Percentiles rank a stretch among this genome's conserved stretches.
Conservation (phyloP, 2,888 invertebrate species). For the Hydriomena furcata region DNA sequence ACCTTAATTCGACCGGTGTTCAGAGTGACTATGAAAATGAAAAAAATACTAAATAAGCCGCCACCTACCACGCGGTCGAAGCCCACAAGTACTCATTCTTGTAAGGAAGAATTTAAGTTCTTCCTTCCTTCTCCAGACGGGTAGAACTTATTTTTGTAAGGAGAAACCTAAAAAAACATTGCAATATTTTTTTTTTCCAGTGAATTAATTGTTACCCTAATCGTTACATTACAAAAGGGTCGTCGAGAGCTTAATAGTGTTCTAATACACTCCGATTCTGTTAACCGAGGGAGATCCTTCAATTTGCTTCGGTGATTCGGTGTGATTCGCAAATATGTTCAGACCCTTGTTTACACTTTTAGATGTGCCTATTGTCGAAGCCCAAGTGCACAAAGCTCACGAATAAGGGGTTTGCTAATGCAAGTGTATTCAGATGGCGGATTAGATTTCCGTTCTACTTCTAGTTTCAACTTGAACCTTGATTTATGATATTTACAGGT, state of each 20-base stretch:
- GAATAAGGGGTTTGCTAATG: conserved; percentile 8
- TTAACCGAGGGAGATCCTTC: conserved; percentile 62
- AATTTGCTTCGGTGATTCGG: conserved; percentile 76
- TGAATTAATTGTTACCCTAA: conserved; percentile 20
- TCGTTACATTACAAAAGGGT: conserved; percentile 39
- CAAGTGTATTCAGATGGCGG: conserved; percentile 11
- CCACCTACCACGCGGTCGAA: no score
- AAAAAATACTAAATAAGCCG: no score
- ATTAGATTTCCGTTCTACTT: not conserved
- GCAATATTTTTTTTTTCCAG: conserved; percentile 10
- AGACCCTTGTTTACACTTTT: conserved; percentile 65
- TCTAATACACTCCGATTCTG: conserved; percentile 67
- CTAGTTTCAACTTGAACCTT: no score
- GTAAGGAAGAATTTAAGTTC: no score
- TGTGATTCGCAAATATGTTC: conserved; percentile 68
- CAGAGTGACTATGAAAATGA: no score
- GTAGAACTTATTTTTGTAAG: no score
- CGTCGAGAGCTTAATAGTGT: conserved; percentile 64
- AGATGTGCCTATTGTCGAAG: conserved; percentile 40
- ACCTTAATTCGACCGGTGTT: no score
- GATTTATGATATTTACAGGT: no score
- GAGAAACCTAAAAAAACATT: conserved; percentile 1
- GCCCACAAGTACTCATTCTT: no score
- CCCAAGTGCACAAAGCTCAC: conserved; percentile 45
- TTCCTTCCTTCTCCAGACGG: no score